phyloP scores from a whole-genome alignment of 1,140 invertebrate genomes.

The Cephus cinctus region DNA sequence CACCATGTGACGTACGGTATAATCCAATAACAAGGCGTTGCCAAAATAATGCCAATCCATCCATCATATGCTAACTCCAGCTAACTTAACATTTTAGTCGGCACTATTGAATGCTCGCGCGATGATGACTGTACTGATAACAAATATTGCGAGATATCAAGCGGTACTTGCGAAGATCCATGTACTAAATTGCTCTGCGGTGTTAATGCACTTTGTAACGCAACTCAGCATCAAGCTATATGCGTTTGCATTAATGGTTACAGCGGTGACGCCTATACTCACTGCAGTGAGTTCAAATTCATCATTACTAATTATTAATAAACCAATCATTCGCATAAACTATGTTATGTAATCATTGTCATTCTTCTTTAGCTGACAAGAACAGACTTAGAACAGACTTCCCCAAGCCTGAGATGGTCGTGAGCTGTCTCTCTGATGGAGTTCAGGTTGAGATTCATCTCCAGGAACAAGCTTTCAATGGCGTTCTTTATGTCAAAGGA shows the following conservation, averaged over 20 bases:
- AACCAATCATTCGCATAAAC: too few species aligned
- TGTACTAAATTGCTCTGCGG: slow-evolving; percentile 72
- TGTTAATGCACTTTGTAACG: slow-evolving; percentile 75
- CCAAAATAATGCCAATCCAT: too few species aligned
- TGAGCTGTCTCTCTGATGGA: slow-evolving; percentile 88
- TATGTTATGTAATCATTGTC: too few species aligned
- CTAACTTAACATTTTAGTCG: slow-evolving; percentile 31
- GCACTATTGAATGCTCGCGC: slow-evolving; percentile 64
- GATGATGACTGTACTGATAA: slow-evolving; percentile 79
- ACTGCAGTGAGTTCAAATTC: slow-evolving; percentile 61
- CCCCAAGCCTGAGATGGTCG: slow-evolving; percentile 80
- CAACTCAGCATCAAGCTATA: slow-evolving; percentile 72
- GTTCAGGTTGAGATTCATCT: slow-evolving; percentile 85
- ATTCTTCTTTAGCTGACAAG: slow-evolving; percentile 50
- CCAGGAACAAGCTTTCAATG: slow-evolving; percentile 79
- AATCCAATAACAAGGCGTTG: too few species aligned
- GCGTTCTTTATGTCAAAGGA: slow-evolving; percentile 90
- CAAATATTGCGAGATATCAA: slow-evolving; percentile 68
- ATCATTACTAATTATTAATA: slow-evolving; percentile 21
- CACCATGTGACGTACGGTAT: too few species aligned
- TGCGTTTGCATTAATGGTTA: slow-evolving; percentile 76
- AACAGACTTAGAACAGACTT: slow-evolving; percentile 72
- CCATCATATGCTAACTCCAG: too few species aligned
- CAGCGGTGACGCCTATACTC: slow-evolving; percentile 66
- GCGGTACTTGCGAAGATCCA: slow-evolving; percentile 73